Base-by-base conservation (phyloP, 2,797 vertebrate genomes). In the Chelmon rostratus region DNA sequence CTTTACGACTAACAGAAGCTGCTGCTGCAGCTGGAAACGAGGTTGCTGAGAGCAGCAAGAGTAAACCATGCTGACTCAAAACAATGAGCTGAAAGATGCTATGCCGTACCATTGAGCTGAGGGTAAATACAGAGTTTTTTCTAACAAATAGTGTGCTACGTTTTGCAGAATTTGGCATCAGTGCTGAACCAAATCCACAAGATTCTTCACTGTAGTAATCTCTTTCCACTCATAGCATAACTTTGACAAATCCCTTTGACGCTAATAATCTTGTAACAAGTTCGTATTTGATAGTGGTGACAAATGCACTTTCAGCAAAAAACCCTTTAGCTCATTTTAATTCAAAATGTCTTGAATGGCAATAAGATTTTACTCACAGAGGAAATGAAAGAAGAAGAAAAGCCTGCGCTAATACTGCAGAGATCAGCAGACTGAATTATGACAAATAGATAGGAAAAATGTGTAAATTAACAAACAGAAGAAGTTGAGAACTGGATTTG, bases 291-390 rank as follows among this genome's bases (percentile, higher is more conserved):
- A 52, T 33, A 42, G 44, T 63, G 52, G 50, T 50, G 71, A 64
- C 49, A 62, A 50, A 53, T n/a, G 12, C 12, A 16, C 42, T 44
- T 65, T 67, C 25, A 61, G 10, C 18, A 73, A 58, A n/a, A 67
- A n/a, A 37, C 13, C 7, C 8, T 31, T 38, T 53, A 52, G 19
- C 21, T 54, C 23, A 73, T 74, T 57, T 73, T n/a, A 42, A 13
- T 50, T n/a, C 8, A 73, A 40, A 47, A 8, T 3, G 9, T 57
- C 33, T 35, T 28, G 3, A 15, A 53, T 57, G 18, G 18, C 25
- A 25, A n/a, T 19, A 33, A 11, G 2, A 31, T 21, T 23, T 49
- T 59, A 6, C 19, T n/a, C 4, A n/a, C 28, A 56, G 35, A 52
- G 25, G 10, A 8, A n/a, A 63, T n/a, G 2, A 21, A 52, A 49